A percentile compares a stretch with the other conserved stretches of the same genome.
These are phyloP conservation scores for Pedetes capensis DNA, from an alignment of 2,113 vertebrate genomes.

Conservation along the genomic window DNA sequence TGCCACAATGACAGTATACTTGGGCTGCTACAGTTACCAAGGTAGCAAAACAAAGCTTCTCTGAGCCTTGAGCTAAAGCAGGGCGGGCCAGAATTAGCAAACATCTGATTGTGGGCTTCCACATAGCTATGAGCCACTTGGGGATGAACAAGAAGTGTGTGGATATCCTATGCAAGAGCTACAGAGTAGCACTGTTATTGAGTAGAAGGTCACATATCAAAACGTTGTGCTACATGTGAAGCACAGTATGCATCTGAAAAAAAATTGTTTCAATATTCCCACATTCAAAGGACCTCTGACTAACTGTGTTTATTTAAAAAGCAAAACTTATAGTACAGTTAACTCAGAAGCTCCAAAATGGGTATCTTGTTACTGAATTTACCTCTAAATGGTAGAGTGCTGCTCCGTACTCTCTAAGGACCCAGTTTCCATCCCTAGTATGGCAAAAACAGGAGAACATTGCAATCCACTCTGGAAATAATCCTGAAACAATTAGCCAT, in stretches of 20 bases:
- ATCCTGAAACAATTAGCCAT: too few relatives aligned
- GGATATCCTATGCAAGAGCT: background rate
- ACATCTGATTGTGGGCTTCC: background rate
- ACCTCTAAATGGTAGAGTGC: too few relatives aligned
- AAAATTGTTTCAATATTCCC: background rate
- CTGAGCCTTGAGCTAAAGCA: background rate
- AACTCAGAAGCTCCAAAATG: background rate
- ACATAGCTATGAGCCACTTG: background rate
- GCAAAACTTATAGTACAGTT: background rate
- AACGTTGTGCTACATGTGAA: background rate
- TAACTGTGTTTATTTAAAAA: background rate
- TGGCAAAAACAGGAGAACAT: too few relatives aligned
- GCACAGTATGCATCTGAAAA: background rate
- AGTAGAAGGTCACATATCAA: background rate
- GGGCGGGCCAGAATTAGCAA: background rate
- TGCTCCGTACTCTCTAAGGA: too few relatives aligned
- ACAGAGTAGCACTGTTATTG: fast-evolving
- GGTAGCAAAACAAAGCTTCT: background rate
- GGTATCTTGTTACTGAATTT: background rate
- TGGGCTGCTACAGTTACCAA: background rate
- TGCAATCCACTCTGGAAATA: too few relatives aligned
- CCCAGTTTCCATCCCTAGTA: too few relatives aligned
- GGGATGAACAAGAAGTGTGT: background rate
- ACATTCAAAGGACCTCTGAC: background rate
- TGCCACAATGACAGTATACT: background rate